Conservation (phyloP, 2,797 vertebrate genomes). For the Macroramphosus scolopax region DNA sequence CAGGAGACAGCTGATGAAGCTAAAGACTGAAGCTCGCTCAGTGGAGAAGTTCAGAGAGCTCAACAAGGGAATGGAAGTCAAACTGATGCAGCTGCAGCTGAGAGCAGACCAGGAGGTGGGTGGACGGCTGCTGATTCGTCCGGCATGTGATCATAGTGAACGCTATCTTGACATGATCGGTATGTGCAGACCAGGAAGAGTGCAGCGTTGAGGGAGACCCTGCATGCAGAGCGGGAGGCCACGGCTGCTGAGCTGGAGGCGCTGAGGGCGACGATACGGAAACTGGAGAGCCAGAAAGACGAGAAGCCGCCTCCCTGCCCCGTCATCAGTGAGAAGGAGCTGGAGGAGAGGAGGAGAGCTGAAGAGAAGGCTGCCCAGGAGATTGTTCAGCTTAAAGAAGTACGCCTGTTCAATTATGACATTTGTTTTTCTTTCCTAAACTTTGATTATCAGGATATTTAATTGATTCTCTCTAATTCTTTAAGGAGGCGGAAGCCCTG, state of each 20-base stretch:
- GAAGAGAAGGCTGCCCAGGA: slow-evolving; percentile 65
- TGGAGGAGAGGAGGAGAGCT: slow-evolving; percentile 58
- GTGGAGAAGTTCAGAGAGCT: slow-evolving; percentile 79
- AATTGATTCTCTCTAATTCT: slow-evolving; percentile 2
- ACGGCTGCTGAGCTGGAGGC: slow-evolving; percentile 59
- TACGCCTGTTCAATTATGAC: slow-evolving; percentile 15
- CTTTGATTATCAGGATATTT: neutral
- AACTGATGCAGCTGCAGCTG: slow-evolving; percentile 81
- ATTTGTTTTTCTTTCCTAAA: neutral
- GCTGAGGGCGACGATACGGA: slow-evolving; percentile 51
- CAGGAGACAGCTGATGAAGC: slow-evolving; percentile 66
- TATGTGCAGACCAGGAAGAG: slow-evolving; percentile 73
- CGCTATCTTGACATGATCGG: neutral
- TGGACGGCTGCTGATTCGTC: too few relatives aligned
- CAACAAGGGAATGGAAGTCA: slow-evolving; percentile 83
- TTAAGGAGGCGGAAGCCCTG: slow-evolving; percentile 65
- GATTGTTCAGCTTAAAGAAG: slow-evolving; percentile 69
- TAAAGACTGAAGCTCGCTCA: slow-evolving; percentile 75
- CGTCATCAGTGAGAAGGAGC: slow-evolving; percentile 50
- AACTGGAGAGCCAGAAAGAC: slow-evolving; percentile 49
- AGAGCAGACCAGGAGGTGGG: slow-evolving; percentile 77
- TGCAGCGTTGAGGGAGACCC: slow-evolving; percentile 63
- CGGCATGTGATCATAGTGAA: too few relatives aligned
- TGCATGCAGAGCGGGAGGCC: slow-evolving; percentile 60
- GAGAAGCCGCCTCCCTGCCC: slow-evolving; percentile 40